These are phyloP conservation scores for Mus spretus DNA, from an alignment of 2,797 vertebrate species.

Conservation along the genomic window DNA sequence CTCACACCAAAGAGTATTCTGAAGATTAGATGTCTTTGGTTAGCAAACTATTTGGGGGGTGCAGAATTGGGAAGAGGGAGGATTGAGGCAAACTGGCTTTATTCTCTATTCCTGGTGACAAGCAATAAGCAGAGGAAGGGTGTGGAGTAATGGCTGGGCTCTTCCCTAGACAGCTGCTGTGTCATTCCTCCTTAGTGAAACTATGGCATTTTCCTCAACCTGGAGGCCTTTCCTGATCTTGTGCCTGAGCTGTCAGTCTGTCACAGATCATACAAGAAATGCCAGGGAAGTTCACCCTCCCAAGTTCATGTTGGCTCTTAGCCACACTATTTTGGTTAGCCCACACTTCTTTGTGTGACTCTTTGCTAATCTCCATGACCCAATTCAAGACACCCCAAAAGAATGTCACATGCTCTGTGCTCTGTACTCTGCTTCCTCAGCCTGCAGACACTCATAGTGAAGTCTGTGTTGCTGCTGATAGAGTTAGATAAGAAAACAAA, in stretches of 20 bases:
- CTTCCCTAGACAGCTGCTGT: background rate
- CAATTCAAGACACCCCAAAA: background rate
- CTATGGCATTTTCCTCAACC: background rate
- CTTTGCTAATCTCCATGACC: background rate
- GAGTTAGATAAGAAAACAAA: background rate
- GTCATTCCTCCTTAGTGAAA: background rate
- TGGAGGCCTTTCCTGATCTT: background rate
- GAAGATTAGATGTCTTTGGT: background rate
- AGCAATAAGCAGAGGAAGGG: background rate
- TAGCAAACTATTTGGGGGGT: constrained; percentile 3
- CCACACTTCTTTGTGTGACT: background rate
- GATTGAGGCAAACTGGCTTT: background rate
- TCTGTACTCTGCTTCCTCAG: background rate
- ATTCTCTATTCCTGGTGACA: background rate
- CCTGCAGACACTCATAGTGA: background rate
- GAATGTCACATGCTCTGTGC: background rate
- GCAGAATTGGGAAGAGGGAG: background rate
- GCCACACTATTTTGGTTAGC: background rate
- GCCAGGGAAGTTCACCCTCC: background rate
- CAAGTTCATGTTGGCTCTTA: background rate
- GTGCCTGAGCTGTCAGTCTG: background rate
- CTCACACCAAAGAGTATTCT: background rate
- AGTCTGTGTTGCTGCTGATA: background rate
- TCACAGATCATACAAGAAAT: background rate
- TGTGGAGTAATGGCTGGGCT: background rate